phyloP scores from a whole-genome alignment of 2,113 vertebrate species.

The Phycodurus eques region DNA sequence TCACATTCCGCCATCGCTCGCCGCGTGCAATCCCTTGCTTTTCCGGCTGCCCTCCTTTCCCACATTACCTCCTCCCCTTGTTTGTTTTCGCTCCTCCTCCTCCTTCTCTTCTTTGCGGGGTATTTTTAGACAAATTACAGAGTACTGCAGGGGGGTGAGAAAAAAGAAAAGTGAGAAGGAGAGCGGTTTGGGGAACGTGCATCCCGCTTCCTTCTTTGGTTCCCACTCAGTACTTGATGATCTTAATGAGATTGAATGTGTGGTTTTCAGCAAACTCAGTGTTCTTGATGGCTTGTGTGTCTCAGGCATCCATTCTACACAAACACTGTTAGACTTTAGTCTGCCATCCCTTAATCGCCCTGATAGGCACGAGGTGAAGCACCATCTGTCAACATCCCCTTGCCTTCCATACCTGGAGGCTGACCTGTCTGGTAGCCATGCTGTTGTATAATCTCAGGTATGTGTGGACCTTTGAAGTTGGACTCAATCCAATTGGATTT shows the following conservation, averaged over 20 bases:
- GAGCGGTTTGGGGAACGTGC: slow-evolving; percentile 63
- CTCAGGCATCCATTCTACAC: slow-evolving; percentile 9
- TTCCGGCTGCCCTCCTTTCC: slow-evolving; percentile 18
- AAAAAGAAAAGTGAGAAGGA: slow-evolving; percentile 44
- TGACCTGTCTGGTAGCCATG: slow-evolving; percentile 11
- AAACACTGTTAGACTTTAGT: slow-evolving; percentile 22
- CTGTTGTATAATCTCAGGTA: slow-evolving; percentile 16
- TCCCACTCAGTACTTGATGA: slow-evolving; percentile 1
- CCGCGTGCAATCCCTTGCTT: slow-evolving; percentile 6
- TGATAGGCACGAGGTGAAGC: slow-evolving; percentile 26
- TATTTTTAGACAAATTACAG: slow-evolving; percentile 74
- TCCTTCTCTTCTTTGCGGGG: slow-evolving; percentile 53
- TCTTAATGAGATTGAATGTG: slow-evolving; percentile 24
- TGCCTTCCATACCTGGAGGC: slow-evolving; percentile 1
- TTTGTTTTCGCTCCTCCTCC: slow-evolving; percentile 63
- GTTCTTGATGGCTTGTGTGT: background rate
- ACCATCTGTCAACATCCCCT: slow-evolving; percentile 39
- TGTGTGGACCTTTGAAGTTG: background rate
- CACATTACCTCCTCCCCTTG: slow-evolving; percentile 42
- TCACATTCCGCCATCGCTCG: slow-evolving; percentile 23
- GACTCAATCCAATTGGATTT: background rate
- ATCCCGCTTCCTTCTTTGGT: slow-evolving; percentile 43
- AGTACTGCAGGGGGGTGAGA: slow-evolving; percentile 48
- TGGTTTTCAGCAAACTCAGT: background rate
- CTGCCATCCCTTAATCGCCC: slow-evolving; percentile 26